Conservation (phyloP, 2,888 invertebrate species). For the Barypeithes pellucidus region DNA sequence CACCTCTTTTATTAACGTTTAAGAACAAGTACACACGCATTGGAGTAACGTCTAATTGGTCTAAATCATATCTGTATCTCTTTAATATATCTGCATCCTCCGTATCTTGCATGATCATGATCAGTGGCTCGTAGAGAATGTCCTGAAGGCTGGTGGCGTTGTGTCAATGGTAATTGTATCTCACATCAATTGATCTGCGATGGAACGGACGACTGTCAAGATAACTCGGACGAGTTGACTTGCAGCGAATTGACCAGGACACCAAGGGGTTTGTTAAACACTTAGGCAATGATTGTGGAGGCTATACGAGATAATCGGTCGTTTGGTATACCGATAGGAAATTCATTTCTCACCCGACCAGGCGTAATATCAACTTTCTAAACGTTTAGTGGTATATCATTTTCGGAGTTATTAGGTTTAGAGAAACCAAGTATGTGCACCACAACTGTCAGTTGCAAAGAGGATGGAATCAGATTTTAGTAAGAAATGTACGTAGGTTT, state of each 20-base stretch:
- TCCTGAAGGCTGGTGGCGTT: slow-evolving; percentile 61
- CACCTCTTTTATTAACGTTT: too few relatives aligned
- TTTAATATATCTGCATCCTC: slow-evolving; percentile 41
- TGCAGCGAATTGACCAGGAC: slow-evolving; percentile 68
- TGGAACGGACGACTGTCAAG: slow-evolving; percentile 75
- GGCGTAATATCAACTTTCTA: too few relatives aligned
- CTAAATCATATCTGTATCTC: slow-evolving; percentile 29
- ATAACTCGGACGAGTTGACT: slow-evolving; percentile 77
- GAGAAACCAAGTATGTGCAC: too few relatives aligned
- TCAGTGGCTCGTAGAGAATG: slow-evolving; percentile 55
- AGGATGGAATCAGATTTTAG: too few relatives aligned
- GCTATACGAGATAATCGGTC: slow-evolving; percentile 21
- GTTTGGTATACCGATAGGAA: slow-evolving; percentile 12
- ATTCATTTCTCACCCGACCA: background rate
- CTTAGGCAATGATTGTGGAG: slow-evolving; percentile 38
- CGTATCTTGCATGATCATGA: slow-evolving; percentile 51
- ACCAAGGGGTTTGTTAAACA: slow-evolving; percentile 69
- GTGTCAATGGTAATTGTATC: slow-evolving; percentile 77
- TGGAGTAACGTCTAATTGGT: slow-evolving; percentile 10
- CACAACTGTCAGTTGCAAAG: too few relatives aligned
- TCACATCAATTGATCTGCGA: slow-evolving; percentile 75
- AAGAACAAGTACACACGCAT: too few relatives aligned
- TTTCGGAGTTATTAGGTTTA: too few relatives aligned
- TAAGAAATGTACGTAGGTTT: too few relatives aligned
- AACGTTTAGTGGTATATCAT: too few relatives aligned